Base-by-base conservation (phyloP, 2,113 vertebrate species). In the Scolopax mira region DNA sequence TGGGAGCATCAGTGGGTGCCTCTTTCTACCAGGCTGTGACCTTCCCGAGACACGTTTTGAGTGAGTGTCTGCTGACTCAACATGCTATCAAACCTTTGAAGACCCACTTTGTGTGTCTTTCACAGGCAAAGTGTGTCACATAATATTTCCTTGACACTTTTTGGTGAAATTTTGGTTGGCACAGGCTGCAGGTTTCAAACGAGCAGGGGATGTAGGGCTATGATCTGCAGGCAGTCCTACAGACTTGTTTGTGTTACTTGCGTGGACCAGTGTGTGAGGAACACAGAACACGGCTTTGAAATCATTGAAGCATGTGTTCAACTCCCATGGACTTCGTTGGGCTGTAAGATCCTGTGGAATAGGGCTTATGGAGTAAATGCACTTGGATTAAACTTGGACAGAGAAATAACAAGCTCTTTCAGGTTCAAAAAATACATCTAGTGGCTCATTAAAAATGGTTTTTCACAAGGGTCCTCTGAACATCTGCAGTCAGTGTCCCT, bases 1-100 rank as follows among this genome's bases (percentile, higher is more conserved):
- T 44, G 0, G 0, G 51, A 19, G 2, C n/a, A 69, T n/a, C 60
- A 0, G 46, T 22, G 5, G 2, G 7, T 1, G 10, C 69, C 27
- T 9, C 70, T 10, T 35, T 41, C 31, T 25, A 11, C 60, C 44
- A 33, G 78, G 30, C 72, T 39, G 2, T 60, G n/a, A 10, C 49
- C 44, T 85, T 90, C 39, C 64, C 58, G 52, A 64, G 33, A 7
- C 82, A 39, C 22, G 9, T 1, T 25, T 39, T 4, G 0, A 79
- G 25, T 42, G 85, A 91, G 91, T 83, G 85, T 8, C 82, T 89
- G 77, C 75, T 93, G 94, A 79, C 72, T 81, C 80, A 78, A 52
- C 0, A 0, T 41, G 11, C 89, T 61, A 23, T 17, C 44, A 9
- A 58, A 51, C 69, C 72, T 95, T 64, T 88, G 64, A 91, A 83